Percentiles rank a stretch among this genome's conserved stretches.
These are phyloP conservation scores for Brachypteracias leptosomus DNA, from an alignment of 2,113 vertebrate species.

Conservation along the genomic window DNA sequence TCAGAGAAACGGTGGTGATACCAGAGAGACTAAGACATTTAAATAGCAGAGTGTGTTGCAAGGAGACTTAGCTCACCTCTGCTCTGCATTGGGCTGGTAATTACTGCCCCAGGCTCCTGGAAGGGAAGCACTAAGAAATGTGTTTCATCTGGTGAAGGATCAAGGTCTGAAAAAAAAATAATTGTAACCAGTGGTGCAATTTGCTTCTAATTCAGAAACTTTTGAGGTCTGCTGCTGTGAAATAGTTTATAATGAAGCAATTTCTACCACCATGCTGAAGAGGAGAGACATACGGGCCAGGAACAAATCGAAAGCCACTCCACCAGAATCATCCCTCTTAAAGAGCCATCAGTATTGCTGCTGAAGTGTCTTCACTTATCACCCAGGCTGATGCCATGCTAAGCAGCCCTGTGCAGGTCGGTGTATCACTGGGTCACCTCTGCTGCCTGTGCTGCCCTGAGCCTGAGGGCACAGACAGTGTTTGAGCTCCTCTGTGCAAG, in stretches of 20 bases:
- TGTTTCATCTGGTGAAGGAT: not conserved
- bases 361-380: not conserved
- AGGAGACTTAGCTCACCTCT: not conserved
- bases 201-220: constrained; percentile 5
- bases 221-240: not conserved
- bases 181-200: not conserved
- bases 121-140: not conserved
- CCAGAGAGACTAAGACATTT: not conserved
- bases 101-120: not conserved
- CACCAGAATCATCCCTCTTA: not conserved
- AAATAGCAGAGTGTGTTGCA: not conserved
- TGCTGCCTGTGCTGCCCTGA: not conserved
- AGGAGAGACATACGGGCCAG: not conserved
- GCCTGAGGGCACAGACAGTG: not conserved
- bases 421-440: not conserved
- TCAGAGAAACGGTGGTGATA: not conserved
- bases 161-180: not conserved
- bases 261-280: not conserved
- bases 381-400: not conserved
- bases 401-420: not conserved
- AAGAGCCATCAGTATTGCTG: not conserved
- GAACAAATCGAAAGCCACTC: not conserved
- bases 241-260: constrained; percentile 12
- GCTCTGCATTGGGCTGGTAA: not conserved
- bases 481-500: not conserved